Base-by-base conservation (phyloP, 2,113 vertebrate species). In the Poeciliopsis retropinna region DNA sequence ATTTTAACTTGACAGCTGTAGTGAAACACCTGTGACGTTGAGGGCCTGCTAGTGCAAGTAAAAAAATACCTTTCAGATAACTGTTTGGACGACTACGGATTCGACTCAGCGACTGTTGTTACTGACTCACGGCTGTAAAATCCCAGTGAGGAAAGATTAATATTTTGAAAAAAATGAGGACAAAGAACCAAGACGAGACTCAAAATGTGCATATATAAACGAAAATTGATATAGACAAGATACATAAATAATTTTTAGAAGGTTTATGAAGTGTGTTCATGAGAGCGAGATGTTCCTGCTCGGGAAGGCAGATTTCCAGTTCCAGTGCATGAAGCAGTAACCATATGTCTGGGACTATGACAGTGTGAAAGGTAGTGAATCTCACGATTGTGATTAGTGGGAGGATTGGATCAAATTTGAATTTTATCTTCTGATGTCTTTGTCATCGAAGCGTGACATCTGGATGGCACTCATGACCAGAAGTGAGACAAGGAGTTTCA, bases 11-110 rank as follows among this genome's bases (percentile, higher is more conserved):
- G 14, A 5, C n/a, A 60, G 69, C 28, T 29, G 54, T 72, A 32
- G 62, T 75, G 63, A 30, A 13, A 29, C 14, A 4, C 15, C 32
- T 3, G 9, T 89, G 87, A 90, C 83, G 88, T 64, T 9, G 31
- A 31, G 69, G 88, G 71, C 89, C 72, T 91, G 89, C 85, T 71
- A 73, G 57, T 82, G 78, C 91, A 89, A 68, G 91, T 61, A 63
- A 17, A n/a, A 22, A 25, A 78, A 87, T 73, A 28, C 60, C 88
- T 65, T 41, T 22, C 13, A 19, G 31, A 72, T 73, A 66, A n/a
- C 7, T 30, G 29, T 15, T 27, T 70, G 67, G 25, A 3, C 12
- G 1, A 5, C 29, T 60, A 17, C 39, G 62, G 28, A 11, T 25
- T 3, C 61, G 65, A 65, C 76, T 77, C 64, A 60, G 1, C 25